Percentiles rank a stretch among this genome's conserved stretches.
These are phyloP conservation scores for Sesia bembeciformis DNA, from an alignment of 2,888 invertebrate species.

Conservation along the genomic window DNA sequence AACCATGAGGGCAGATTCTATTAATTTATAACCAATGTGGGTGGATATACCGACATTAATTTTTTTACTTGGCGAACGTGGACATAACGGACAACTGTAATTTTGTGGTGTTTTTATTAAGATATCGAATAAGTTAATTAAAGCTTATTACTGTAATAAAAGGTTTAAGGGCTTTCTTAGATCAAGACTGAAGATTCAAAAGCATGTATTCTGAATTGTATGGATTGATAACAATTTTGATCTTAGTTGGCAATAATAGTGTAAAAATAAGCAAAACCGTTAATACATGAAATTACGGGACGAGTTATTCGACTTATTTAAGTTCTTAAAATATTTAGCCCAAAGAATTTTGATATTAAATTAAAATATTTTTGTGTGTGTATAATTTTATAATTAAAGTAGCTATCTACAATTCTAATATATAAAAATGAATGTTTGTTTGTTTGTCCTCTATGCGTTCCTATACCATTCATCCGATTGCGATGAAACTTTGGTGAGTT, in stretches of 20 bases:
- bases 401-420: too few species aligned
- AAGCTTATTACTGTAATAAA: neutral
- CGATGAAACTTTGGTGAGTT: too few species aligned
- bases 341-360: too few species aligned
- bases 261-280: neutral
- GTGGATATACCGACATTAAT: slow-evolving; percentile 69
- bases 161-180: neutral
- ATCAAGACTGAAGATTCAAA: neutral
- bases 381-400: too few species aligned
- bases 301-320: too few species aligned
- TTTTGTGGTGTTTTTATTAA: slow-evolving; percentile 53
- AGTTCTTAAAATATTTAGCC: too few species aligned
- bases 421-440: too few species aligned
- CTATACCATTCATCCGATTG: too few species aligned
- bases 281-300: too few species aligned
- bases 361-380: too few species aligned
- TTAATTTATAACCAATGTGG: slow-evolving; percentile 74
- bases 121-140: slow-evolving; percentile 16
- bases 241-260: neutral
- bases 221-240: neutral
- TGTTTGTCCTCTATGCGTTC: too few species aligned
- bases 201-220: neutral
- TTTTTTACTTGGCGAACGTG: slow-evolving; percentile 44
- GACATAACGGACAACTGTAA: slow-evolving; percentile 45
- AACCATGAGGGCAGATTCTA: slow-evolving; percentile 66